These are phyloP conservation scores for Todiramphus saurophagus DNA, from an alignment of 2,113 vertebrate genomes.

Conservation along the genomic window DNA sequence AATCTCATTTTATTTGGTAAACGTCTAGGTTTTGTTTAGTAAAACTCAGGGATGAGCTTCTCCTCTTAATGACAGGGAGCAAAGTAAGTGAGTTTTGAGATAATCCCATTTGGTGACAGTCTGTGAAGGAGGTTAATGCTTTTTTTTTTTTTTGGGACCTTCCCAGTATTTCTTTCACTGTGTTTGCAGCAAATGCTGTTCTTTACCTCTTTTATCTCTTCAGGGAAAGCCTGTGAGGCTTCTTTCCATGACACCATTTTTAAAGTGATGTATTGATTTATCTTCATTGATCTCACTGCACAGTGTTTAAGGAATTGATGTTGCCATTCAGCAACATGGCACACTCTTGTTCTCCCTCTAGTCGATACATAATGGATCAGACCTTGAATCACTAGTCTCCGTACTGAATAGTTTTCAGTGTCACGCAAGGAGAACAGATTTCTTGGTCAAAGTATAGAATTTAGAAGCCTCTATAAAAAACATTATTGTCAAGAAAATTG, in stretches of 20 bases:
- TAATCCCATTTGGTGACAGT: conserved; percentile 30
- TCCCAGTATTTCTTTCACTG: background rate
- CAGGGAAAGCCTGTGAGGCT: background rate
- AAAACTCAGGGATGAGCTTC: background rate
- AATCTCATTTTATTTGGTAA: conserved; percentile 47
- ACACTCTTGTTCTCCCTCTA: background rate
- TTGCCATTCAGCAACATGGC: background rate
- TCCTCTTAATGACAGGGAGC: background rate
- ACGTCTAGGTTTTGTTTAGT: background rate
- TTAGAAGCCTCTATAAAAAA: background rate
- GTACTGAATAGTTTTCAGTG: background rate
- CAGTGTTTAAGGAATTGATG: conserved; percentile 14
- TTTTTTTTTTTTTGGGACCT: background rate
- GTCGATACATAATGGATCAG: background rate
- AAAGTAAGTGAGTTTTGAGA: conserved; percentile 13
- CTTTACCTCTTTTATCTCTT: background rate
- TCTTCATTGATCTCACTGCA: conserved; percentile 8
- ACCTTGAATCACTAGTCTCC: background rate
- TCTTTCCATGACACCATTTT: background rate
- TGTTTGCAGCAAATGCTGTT: background rate
- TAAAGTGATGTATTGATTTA: conserved; percentile 10
- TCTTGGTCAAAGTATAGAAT: background rate
- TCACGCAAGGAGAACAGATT: background rate
- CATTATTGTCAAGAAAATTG: background rate
- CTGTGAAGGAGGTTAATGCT: background rate